Evolutionary conservation across 2,113 vertebrate species (phyloP).

Genomic region (Todiramphus chloris): DNA sequence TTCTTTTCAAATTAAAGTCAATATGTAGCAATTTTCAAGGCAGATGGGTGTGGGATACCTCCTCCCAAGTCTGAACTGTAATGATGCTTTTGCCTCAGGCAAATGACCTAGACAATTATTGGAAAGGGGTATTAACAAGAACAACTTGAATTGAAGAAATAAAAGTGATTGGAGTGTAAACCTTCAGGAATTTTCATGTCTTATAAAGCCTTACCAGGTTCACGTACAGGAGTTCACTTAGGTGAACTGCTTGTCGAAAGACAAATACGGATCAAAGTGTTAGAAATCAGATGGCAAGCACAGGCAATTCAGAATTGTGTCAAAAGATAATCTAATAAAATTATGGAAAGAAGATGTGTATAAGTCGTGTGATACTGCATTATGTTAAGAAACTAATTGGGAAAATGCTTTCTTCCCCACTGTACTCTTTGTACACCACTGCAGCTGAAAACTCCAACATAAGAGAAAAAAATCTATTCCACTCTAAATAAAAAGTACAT

Average conservation of each 20-base stretch:
- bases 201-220: not conserved
- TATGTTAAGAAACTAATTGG: not conserved
- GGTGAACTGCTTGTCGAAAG: slow-evolving; percentile 22
- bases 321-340: not conserved
- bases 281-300: not conserved
- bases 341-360: not conserved
- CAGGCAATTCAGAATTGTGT: not conserved
- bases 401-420: not conserved
- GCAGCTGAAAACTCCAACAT: not conserved
- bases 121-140: not conserved
- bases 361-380: not conserved
- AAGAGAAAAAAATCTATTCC: not conserved
- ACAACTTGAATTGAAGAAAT: not conserved
- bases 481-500: not conserved
- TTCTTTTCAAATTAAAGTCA: not conserved
- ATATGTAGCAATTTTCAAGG: not conserved
- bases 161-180: not conserved
- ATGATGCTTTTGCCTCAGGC: not conserved
- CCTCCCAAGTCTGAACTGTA: not conserved
- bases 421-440: not conserved
- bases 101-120: not conserved
- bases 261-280: not conserved
- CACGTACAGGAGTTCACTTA: not conserved
- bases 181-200: not conserved
- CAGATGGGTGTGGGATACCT: not conserved